Evolutionary conservation across 2,888 invertebrate genomes (phyloP).

Genomic region (Thymelicus acteon): DNA sequence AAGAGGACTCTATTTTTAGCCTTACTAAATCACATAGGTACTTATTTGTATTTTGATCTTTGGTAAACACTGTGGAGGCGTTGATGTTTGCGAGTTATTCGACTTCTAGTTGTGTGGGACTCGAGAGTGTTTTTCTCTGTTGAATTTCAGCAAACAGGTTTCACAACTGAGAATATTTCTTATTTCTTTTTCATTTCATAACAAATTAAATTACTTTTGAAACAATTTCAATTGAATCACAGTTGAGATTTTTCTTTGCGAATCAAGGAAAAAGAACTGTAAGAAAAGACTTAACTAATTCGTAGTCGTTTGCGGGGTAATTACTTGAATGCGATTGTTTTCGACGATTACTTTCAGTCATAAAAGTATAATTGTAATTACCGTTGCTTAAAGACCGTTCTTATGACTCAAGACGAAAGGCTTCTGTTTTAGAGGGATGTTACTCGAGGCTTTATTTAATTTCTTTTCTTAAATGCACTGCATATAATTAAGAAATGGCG

Average conservation of each 20-base stretch:
- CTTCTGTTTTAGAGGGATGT: conserved; percentile 9
- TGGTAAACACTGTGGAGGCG: neutral
- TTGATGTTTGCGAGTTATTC: neutral
- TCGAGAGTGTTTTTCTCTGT: neutral
- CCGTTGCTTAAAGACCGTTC: conserved; percentile 48
- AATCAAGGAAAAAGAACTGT: neutral
- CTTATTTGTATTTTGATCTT: neutral
- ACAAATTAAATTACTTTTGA: conserved; percentile 21
- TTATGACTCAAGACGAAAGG: conserved; percentile 44
- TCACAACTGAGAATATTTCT: neutral
- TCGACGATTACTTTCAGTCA: conserved; percentile 48
- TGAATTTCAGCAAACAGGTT: neutral
- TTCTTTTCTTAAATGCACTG: conserved; percentile 9
- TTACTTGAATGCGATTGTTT: conserved; percentile 46
- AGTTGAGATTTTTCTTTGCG: neutral
- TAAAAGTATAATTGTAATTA: conserved; percentile 49
- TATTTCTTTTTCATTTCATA: neutral
- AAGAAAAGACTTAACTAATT: conserved; percentile 24
- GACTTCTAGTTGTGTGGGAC: conserved; percentile 2
- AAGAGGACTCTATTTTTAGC: neutral
- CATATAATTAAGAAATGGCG: too few relatives aligned
- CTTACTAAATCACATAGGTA: neutral
- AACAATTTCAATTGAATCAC: conserved; percentile 3
- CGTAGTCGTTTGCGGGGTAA: conserved; percentile 18
- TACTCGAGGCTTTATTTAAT: conserved; percentile 14